A percentile compares a stretch with the other conserved stretches of the same genome.
Evolutionary conservation across 2,888 invertebrate species (phyloP).

Genomic region (Macaria liturata): DNA sequence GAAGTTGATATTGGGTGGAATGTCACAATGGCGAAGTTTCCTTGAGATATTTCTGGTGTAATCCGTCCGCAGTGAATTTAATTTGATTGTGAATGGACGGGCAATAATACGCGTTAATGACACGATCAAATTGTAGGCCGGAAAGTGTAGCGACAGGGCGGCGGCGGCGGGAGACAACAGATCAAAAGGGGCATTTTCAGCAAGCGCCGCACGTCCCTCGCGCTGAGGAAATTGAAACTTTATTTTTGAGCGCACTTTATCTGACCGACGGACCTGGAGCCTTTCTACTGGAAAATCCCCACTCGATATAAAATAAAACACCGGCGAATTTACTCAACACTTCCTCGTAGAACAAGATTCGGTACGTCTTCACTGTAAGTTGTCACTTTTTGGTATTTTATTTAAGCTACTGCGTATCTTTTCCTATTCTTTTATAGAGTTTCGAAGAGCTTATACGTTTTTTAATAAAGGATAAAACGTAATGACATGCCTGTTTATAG

Average conservation of each 20-base stretch:
- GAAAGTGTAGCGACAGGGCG: conserved; percentile 14
- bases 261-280: conserved; percentile 66
- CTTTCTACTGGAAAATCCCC: conserved; percentile 64
- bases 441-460: too few species aligned
- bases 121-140: conserved; percentile 33
- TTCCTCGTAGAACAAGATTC: conserved; percentile 50
- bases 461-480: too few species aligned
- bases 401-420: background rate
- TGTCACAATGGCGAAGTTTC: conserved; percentile 4
- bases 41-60: conserved; percentile 20
- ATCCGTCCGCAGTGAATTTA: conserved; percentile 24
- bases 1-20: conserved; percentile 12
- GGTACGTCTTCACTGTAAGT: conserved; percentile 52
- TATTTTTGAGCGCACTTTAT: conserved; percentile 78
- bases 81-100: conserved; percentile 30
- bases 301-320: conserved; percentile 70
- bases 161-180: conserved; percentile 41
- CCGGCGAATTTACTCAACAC: conserved; percentile 58
- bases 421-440: too few species aligned
- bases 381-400: conserved; percentile 1
- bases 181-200: conserved; percentile 57
- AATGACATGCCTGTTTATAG: too few species aligned
- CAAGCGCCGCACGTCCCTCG: conserved; percentile 63
- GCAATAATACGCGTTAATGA: conserved; percentile 38
- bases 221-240: conserved; percentile 76